phyloP scores from a whole-genome alignment of 2,797 vertebrate species.

The Amazonetta brasiliensis region DNA sequence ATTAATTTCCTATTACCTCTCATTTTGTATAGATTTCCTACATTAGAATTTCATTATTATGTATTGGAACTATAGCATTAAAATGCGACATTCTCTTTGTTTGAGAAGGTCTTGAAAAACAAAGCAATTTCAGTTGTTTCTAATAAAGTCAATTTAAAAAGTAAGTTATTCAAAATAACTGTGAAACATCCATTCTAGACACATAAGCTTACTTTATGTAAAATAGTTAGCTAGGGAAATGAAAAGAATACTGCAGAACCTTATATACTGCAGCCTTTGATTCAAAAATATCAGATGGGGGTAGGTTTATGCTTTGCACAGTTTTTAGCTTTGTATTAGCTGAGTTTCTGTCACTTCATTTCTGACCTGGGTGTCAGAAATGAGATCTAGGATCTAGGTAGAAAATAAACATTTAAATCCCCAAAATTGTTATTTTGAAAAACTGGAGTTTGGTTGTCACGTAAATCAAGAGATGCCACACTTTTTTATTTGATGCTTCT shows the following conservation, averaged over 20 bases:
- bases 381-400: neutral
- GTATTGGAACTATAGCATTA: neutral
- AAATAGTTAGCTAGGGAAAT: neutral
- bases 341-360: neutral
- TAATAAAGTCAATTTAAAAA: neutral
- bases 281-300: neutral
- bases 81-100: neutral
- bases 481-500: neutral
- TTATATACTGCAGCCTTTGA: neutral
- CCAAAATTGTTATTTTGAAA: neutral
- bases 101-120: neutral
- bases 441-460: neutral
- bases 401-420: neutral
- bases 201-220: neutral
- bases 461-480: neutral
- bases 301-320: neutral
- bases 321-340: neutral
- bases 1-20: conserved; percentile 16
- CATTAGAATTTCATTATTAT: neutral
- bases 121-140: neutral
- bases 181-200: neutral
- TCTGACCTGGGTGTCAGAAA: neutral
- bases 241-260: neutral
- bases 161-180: neutral
- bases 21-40: neutral